Evolutionary conservation across 2,888 invertebrate genomes (phyloP), one percentile per base, ranked within the genome.

Genomic region (Dastarcus helophoroides): DNA sequence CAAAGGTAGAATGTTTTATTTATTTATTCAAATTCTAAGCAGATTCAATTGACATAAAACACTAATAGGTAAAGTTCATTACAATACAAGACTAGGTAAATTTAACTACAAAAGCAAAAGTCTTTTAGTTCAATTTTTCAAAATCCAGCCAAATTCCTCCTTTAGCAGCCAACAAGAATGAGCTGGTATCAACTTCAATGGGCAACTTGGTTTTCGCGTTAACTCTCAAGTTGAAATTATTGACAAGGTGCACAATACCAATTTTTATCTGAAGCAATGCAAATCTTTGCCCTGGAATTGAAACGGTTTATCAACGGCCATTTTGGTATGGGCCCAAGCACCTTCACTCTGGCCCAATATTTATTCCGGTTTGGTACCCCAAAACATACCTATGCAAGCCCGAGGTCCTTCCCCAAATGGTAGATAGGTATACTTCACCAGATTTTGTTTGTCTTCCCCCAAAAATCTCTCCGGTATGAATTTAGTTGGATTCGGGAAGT

Each of bases 401-500:
- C 56, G 38, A 2, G 51, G 56, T n/a, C 56, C 57, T 22, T 50
- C 51, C 4, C 54, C 53, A 32, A 55, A 57, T 0, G 51, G 47
- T 26, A 55, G 24, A 38, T 38, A 56, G 3, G 41, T 38, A 29
- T 42, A 52, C 21, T 50, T 54, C 9, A 41, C 43, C 4, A 47
- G 34, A 6, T 44, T 41, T 1, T 43, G 39, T 22, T 51, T 52
- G 7, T 43, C 46, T 30, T 54, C 52, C 2, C 48, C 47, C 3
- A 43, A 42, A 45, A 62, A 62, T 13, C 62, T 40, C 14, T 59
- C 59, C 0, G 64, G 64, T 36, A 56, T 51, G 39, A 58, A 65
- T 31, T 44, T 45, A 9, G 56, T 45, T 0, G 64, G 63, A 12
- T 61, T 48, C 2, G 58, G 52, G 35, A 51, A 64, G 44, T 54